A percentile compares a stretch with the other conserved stretches of the same genome.
Conservation (phyloP, 2,888 invertebrate genomes). For the Acleris holmiana region DNA sequence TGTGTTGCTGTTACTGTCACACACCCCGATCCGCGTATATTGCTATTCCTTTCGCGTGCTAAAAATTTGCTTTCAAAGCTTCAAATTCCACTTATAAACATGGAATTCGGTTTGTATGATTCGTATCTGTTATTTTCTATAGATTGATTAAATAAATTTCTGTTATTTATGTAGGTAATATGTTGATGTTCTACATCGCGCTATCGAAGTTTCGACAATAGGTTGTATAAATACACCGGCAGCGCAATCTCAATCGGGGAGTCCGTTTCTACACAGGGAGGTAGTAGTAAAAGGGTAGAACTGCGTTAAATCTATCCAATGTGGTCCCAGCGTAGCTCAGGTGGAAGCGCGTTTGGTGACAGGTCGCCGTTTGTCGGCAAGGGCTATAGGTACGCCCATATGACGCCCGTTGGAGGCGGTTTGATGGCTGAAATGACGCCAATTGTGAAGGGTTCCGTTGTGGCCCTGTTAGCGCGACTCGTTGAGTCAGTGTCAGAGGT, state of each 20-base stretch:
- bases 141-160: background rate
- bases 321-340: conserved; percentile 23
- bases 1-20: conserved; percentile 34
- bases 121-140: background rate
- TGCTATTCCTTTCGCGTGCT: conserved; percentile 9
- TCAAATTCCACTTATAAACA: background rate
- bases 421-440: conserved; percentile 29
- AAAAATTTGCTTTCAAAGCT: conserved; percentile 1
- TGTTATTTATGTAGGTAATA: background rate
- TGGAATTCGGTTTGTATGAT: background rate
- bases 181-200: conserved; percentile 21
- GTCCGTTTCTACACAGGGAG: conserved; percentile 38
- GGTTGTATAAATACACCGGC: conserved; percentile 25
- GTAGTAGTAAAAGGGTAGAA: conserved; percentile 30
- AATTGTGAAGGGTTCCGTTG: conserved; percentile 24
- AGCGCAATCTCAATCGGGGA: background rate
- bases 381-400: conserved; percentile 26
- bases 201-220: conserved; percentile 25
- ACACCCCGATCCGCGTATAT: conserved; percentile 20
- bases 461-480: conserved; percentile 31
- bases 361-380: conserved; percentile 22
- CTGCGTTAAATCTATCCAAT: conserved; percentile 28
- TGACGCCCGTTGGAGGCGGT: conserved; percentile 32
- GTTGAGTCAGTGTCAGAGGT: conserved; percentile 24
- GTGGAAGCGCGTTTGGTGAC: conserved; percentile 20